Conservation (phyloP, 1,140 invertebrate species). For the Leptinotarsa defecta region DNA sequence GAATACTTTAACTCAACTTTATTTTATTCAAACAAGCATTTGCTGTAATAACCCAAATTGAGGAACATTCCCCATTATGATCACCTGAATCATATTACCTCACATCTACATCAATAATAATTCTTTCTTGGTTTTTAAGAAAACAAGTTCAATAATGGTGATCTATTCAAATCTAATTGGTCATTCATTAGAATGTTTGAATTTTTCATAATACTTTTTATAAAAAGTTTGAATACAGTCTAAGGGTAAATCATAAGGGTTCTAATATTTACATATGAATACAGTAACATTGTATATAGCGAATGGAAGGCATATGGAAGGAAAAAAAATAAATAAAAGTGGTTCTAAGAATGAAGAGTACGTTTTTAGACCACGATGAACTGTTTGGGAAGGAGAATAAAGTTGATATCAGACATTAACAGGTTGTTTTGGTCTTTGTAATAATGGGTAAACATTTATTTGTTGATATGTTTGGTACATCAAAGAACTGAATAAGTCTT, state of each 20-base stretch:
- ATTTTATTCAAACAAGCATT: no score
- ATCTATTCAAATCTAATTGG: no score
- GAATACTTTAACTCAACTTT: no score
- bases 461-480: neutral
- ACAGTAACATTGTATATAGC: neutral
- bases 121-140: no score
- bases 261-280: conserved; percentile 2
- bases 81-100: no score
- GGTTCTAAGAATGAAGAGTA: neutral
- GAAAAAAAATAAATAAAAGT: neutral
- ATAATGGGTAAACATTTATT: neutral
- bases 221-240: neutral
- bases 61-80: no score
- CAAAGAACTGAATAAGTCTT: conserved; percentile 4
- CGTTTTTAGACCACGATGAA: neutral
- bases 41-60: no score
- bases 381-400: neutral
- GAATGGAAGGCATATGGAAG: conserved; percentile 9
- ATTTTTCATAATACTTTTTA: neutral
- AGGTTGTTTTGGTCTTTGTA: conserved; percentile 1
- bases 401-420: neutral
- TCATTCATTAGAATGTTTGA: no score
- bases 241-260: neutral
- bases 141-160: no score
- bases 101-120: no score